Evolutionary conservation across 2,888 invertebrate species (phyloP).

Genomic region (Shargacucullia verbasci): DNA sequence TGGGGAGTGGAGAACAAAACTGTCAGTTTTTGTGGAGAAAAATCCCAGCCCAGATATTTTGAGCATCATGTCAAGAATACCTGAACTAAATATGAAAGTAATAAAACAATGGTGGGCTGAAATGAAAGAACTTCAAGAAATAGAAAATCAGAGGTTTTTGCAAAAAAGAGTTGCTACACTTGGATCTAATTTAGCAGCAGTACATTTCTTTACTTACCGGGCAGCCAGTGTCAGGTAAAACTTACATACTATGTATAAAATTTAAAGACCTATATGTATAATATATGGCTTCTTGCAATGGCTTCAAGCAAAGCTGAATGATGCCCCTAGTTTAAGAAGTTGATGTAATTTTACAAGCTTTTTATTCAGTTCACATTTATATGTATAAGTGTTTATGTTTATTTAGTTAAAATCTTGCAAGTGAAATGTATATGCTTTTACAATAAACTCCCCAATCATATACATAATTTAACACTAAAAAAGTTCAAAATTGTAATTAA

Average conservation of each 20-base stretch:
- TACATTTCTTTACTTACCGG: constrained; percentile 94
- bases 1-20: constrained; percentile 88
- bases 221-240: constrained; percentile 92
- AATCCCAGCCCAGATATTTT: constrained; percentile 79
- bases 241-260: not conserved
- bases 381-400: too few relatives aligned
- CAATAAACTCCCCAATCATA: too few relatives aligned
- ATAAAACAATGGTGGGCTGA: constrained; percentile 89
- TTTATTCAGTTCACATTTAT: too few relatives aligned
- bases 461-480: too few relatives aligned
- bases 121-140: constrained; percentile 83
- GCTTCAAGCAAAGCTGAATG: too few relatives aligned
- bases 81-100: constrained; percentile 83
- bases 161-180: constrained; percentile 89
- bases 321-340: too few relatives aligned
- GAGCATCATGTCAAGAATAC: constrained; percentile 83
- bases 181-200: constrained; percentile 95
- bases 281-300: too few relatives aligned
- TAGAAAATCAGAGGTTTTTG: constrained; percentile 89
- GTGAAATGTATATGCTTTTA: too few relatives aligned
- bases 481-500: too few relatives aligned
- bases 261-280: too few relatives aligned
- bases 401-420: too few relatives aligned
- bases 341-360: too few relatives aligned
- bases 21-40: constrained; percentile 87